phyloP scores from a whole-genome alignment of 2,113 vertebrate genomes.

The Pituophis catenifer region DNA sequence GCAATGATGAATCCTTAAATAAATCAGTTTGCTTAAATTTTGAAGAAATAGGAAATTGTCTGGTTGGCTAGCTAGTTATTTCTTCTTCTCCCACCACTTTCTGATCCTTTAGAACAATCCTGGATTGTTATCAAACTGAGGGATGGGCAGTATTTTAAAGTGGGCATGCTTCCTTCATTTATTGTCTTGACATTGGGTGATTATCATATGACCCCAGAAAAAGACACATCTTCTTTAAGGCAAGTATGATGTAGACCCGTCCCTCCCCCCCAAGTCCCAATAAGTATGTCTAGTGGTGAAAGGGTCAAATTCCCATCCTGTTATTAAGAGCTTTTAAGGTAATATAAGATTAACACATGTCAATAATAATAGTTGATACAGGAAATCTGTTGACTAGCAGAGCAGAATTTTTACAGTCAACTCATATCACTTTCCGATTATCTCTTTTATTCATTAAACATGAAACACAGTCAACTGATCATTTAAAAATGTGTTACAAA shows the following conservation, averaged over 20 bases:
- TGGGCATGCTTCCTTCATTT: not conserved
- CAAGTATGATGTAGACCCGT: not conserved
- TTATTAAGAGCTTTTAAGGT: not conserved
- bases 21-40: not conserved
- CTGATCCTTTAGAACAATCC: not conserved
- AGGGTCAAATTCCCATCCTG: not conserved
- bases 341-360: not conserved
- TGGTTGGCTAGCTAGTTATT: not conserved
- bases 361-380: not conserved
- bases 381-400: not conserved
- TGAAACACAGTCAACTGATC: too few species aligned
- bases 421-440: not conserved
- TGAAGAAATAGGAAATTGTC: not conserved
- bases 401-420: not conserved
- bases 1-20: not conserved
- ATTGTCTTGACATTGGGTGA: not conserved
- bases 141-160: not conserved
- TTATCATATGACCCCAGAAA: not conserved
- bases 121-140: not conserved
- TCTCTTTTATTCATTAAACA: too few species aligned
- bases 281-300: not conserved
- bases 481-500: too few species aligned
- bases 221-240: not conserved
- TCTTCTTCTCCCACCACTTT: not conserved
- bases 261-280: not conserved